Evolutionary conservation across 2,797 vertebrate genomes (phyloP).

Genomic region (Crypturellus tataupa): DNA sequence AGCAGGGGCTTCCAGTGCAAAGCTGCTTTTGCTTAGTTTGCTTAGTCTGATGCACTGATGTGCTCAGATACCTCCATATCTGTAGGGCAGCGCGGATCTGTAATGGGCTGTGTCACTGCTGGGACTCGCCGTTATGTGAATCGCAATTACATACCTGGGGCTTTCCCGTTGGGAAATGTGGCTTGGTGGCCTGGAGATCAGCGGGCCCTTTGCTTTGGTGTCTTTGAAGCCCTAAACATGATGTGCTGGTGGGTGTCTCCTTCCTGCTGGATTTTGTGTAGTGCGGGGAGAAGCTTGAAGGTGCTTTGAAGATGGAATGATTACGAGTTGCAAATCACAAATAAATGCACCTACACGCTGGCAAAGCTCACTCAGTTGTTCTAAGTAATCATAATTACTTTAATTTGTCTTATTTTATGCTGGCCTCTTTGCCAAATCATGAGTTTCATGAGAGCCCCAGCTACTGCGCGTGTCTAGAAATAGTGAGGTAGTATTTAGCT

Average conservation of each 20-base stretch:
- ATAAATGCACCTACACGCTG: slow-evolving; percentile 8
- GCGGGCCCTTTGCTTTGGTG: neutral
- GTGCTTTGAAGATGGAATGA: slow-evolving; percentile 19
- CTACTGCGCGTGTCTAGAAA: slow-evolving; percentile 1
- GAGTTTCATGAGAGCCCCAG: slow-evolving; percentile 4
- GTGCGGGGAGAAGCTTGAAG: neutral
- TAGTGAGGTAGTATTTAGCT: slow-evolving; percentile 34
- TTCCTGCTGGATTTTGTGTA: neutral
- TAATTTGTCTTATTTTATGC: neutral
- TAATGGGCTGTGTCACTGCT: neutral
- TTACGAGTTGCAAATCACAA: slow-evolving; percentile 15
- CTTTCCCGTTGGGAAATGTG: no score
- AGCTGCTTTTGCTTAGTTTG: neutral
- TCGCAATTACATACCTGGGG: no score
- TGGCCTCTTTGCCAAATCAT: neutral
- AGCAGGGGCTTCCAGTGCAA: neutral
- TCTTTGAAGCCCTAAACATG: neutral
- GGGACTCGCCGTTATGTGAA: neutral
- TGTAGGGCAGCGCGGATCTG: fast-evolving
- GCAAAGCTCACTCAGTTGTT: neutral
- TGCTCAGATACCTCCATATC: neutral
- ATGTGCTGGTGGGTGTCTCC: neutral
- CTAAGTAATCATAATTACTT: neutral
- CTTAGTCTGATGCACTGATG: neutral
- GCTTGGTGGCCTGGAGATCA: no score